Percentiles rank a stretch among this genome's conserved stretches.
These are phyloP conservation scores for Callipepla squamata DNA, from an alignment of 2,113 vertebrate genomes.

Conservation along the genomic window DNA sequence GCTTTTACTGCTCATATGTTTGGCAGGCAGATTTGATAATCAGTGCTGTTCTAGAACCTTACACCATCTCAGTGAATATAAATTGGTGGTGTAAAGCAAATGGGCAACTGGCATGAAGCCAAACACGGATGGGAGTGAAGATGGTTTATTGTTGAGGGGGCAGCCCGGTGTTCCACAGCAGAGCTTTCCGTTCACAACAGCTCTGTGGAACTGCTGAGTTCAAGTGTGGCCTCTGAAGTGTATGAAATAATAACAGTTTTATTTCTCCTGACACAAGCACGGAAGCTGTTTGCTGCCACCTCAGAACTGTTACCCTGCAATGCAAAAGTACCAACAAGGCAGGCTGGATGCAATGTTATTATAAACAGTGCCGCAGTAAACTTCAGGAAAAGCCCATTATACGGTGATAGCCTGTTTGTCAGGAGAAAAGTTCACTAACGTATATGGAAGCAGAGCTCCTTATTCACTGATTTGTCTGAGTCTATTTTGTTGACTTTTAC, in stretches of 20 bases:
- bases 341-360: slow-evolving; percentile 78
- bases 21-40: slow-evolving; percentile 85
- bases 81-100: slow-evolving; percentile 94
- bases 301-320: slow-evolving; percentile 77
- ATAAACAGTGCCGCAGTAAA: slow-evolving; percentile 74
- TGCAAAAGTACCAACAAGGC: slow-evolving; percentile 75
- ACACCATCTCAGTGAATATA: slow-evolving; percentile 92
- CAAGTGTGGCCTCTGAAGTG: slow-evolving; percentile 81
- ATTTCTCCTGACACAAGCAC: slow-evolving; percentile 81
- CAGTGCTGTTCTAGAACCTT: slow-evolving; percentile 89
- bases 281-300: slow-evolving; percentile 71
- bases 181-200: slow-evolving; percentile 82
- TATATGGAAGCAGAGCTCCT: slow-evolving; percentile 59
- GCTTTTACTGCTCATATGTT: slow-evolving; percentile 84
- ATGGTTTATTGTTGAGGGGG: slow-evolving; percentile 86
- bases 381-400: slow-evolving; percentile 74
- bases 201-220: slow-evolving; percentile 79
- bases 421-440: slow-evolving; percentile 69
- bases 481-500: slow-evolving; percentile 63
- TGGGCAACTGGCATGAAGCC: slow-evolving; percentile 85
- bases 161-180: slow-evolving; percentile 81
- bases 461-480: not conserved
- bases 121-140: slow-evolving; percentile 82
- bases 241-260: slow-evolving; percentile 88
- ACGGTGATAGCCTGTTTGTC: slow-evolving; percentile 68